Conservation (phyloP, 2,113 vertebrate genomes). For the Heterochromis multidens region DNA sequence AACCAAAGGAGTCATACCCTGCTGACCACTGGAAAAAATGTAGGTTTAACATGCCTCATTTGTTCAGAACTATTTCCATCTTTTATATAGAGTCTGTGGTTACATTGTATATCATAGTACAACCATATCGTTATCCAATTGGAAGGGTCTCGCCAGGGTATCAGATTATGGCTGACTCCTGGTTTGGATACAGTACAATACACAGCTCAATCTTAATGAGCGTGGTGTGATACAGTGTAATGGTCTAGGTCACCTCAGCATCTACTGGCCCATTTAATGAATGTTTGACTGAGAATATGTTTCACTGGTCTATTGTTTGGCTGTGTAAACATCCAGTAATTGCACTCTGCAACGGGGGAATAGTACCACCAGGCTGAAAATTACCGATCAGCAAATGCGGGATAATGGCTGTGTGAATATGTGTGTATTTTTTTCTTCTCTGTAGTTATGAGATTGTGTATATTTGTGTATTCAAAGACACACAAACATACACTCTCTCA, state of each 20-base stretch:
- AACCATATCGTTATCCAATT: neutral
- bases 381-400: conserved; percentile 62
- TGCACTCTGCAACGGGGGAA: conserved; percentile 44
- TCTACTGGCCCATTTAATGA: conserved; percentile 54
- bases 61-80: neutral
- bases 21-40: neutral
- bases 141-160: neutral
- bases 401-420: conserved; percentile 41
- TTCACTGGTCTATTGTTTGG: conserved; percentile 55
- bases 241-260: conserved; percentile 44
- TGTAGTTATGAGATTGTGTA: neutral
- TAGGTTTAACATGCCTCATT: neutral
- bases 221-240: conserved; percentile 11
- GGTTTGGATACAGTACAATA: neutral
- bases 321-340: conserved; percentile 68
- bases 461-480: neutral
- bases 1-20: neutral
- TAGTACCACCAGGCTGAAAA: conserved; percentile 50
- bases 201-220: conserved; percentile 34
- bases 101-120: neutral
- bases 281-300: conserved; percentile 59
- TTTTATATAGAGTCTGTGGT: neutral
- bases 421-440: conserved; percentile 15
- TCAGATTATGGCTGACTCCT: neutral
- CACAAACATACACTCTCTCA: neutral